Evolutionary conservation across 2,113 vertebrate species (phyloP), one percentile per base, ranked within the genome.

Genomic region (Delphinapterus leucas): DNA sequence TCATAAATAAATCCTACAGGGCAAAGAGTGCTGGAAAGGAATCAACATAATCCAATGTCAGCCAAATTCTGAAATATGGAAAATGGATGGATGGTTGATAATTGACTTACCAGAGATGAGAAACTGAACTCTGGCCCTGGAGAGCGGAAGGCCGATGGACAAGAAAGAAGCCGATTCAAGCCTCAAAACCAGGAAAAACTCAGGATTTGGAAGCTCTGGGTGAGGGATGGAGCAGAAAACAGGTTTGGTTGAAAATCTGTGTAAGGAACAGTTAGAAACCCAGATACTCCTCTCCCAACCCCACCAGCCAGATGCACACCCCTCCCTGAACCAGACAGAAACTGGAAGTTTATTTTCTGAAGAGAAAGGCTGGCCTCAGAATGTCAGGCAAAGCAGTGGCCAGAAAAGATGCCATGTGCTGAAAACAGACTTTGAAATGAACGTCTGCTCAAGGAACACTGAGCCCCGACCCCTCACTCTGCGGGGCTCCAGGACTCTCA

Each of bases 31-130:
- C 65, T 81, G 76, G 93, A 73, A 88, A 67, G 21, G 28, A 74
- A 26, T 84, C 58, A 89, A 67, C 12, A 63, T 44, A 38, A 58
- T 44, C 68, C 21, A 18, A 58, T 70, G 44, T 94, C 68, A 93
- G 96, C 84, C 93, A 94, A 77, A 70, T 38, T 88, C 63, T 87
- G n/a, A 76, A 95, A 88, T 96, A 92, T 71, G 93, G 97, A 96
- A 97, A 94, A 67, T 73, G 49, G 90, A 94, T 1, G 10, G 65
- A 70, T 44, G 63, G 63, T 41, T 86, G 70, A 49, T 92, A 96
- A 95, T 74, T n/a, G 92, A 94, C 74, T 87, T 92, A 90, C 21
- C 94, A 96, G 95, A 90, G 58, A 68, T 7, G 84, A 92, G 80
- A 89, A 74, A 53, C 68, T 38, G 41, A 79, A 76, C 74, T 63